Evolutionary conservation across 2,797 vertebrate species (phyloP).

Genomic region (Urophycis tenuis): DNA sequence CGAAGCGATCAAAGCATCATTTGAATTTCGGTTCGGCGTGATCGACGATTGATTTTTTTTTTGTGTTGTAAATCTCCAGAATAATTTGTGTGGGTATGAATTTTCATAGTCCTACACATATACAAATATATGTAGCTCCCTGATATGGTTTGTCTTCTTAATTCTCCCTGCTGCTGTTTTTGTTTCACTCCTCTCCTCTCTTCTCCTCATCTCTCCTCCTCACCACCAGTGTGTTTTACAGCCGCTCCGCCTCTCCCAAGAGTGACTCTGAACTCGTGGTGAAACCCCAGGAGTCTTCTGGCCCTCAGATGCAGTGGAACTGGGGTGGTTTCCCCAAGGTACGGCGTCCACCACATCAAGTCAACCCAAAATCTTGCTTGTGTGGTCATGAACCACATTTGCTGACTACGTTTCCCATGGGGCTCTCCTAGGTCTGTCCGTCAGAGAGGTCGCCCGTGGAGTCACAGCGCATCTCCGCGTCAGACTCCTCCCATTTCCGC

Average conservation of each 20-base stretch:
- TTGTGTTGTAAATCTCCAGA: neutral
- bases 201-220: conserved; percentile 7
- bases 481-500: conserved; percentile 60
- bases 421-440: conserved; percentile 54
- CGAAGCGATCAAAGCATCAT: neutral
- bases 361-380: neutral
- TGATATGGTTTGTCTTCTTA: neutral
- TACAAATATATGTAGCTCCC: neutral
- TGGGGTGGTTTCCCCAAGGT: conserved; percentile 93
- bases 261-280: conserved; percentile 91
- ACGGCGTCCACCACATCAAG: conserved; percentile 4
- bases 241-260: conserved; percentile 69
- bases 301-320: conserved; percentile 83
- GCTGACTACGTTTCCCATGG: neutral
- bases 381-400: neutral
- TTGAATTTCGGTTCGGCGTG: neutral
- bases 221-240: conserved; percentile 55
- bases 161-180: neutral
- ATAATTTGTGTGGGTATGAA: neutral
- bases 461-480: conserved; percentile 28
- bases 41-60: neutral
- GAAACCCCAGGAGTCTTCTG: conserved; percentile 65
- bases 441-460: conserved; percentile 53
- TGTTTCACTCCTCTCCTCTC: conserved; percentile 12
- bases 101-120: neutral